Evolutionary conservation across 2,888 invertebrate species (phyloP).

Genomic region (Brenthis ino): DNA sequence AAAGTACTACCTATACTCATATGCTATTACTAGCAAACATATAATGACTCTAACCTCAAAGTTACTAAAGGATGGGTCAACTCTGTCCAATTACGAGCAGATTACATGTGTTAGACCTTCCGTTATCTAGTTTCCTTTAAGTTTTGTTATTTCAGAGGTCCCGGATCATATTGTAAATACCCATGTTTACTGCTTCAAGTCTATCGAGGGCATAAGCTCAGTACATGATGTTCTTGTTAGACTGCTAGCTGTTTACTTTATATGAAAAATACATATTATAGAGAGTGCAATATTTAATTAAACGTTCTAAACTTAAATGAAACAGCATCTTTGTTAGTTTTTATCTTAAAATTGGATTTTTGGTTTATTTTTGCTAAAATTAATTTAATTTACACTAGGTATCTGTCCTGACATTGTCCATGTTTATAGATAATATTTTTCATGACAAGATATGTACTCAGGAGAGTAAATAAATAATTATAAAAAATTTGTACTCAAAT

Average conservation of each 20-base stretch:
- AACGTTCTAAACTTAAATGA: neutral
- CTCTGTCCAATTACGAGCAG: conserved; percentile 16
- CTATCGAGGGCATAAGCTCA: conserved; percentile 11
- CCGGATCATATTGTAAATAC: conserved; percentile 19
- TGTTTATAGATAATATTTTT: no score
- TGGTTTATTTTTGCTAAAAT: no score
- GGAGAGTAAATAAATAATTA: no score
- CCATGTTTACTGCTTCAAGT: conserved; percentile 8
- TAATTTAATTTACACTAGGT: no score
- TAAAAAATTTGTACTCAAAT: no score
- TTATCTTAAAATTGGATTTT: no score
- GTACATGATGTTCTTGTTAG: conserved; percentile 8
- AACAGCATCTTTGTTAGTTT: neutral
- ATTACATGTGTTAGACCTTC: conserved; percentile 12
- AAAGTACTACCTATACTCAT: no score
- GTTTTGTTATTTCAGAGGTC: conserved; percentile 20
- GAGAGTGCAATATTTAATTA: neutral
- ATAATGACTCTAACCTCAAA: neutral
- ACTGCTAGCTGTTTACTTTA: conserved; percentile 13
- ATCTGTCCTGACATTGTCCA: no score
- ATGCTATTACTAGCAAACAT: neutral
- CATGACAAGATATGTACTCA: no score
- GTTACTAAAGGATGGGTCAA: neutral
- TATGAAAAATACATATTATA: neutral
- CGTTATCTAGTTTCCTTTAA: conserved; percentile 10